Base-by-base conservation (phyloP, 2,888 invertebrate genomes). In the Ethmia dodecea region DNA sequence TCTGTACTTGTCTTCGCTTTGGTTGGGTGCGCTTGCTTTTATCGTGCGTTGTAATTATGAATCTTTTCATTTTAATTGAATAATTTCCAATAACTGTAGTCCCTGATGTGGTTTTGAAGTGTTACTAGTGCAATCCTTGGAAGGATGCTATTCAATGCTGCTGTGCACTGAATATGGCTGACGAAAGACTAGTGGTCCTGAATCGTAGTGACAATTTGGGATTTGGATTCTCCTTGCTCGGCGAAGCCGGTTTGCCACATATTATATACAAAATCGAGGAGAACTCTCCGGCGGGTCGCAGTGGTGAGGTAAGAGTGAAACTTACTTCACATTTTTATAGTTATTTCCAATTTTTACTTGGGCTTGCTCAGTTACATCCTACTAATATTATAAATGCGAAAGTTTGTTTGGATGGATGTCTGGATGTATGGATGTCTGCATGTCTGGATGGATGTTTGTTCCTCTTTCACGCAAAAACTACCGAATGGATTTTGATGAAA, bases 191-290 rank as follows among this genome's bases (percentile, higher is more conserved):
- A 88, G 94, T 95, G 88, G 93, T 93, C 86, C 89, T 95, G 86
- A 93, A 91, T 87, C 92, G 94, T 76, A 93, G 92, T 90, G 94
- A 94, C 88, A 91, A 92, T 88, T 90, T 92, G 80, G 95, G 96
- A 73, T 94, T 95, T 76, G 96, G 96, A 65, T 96, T 96, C 89
- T 95, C 95, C 62, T 88, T 96, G 66, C 90, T 96, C 70, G 95
- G 95, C 55, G 94, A 94, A 84, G 94, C 94, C 71, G 95, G 95
- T 78, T 91, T 95, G 83, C 96, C 96, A 72, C 96, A 95, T 75
- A 94, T 96, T 77, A 95, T 96, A 80, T 96, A 95, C 88, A 93
- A 95, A 88, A 95, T 96, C 73, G 91, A 95, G 72, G 95, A 95
- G 81, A 94, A 96, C 86, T 96, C 96, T 60, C 96, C 96, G 77